Conservation (phyloP, 2,797 vertebrate genomes). For the Liasis olivaceus region DNA sequence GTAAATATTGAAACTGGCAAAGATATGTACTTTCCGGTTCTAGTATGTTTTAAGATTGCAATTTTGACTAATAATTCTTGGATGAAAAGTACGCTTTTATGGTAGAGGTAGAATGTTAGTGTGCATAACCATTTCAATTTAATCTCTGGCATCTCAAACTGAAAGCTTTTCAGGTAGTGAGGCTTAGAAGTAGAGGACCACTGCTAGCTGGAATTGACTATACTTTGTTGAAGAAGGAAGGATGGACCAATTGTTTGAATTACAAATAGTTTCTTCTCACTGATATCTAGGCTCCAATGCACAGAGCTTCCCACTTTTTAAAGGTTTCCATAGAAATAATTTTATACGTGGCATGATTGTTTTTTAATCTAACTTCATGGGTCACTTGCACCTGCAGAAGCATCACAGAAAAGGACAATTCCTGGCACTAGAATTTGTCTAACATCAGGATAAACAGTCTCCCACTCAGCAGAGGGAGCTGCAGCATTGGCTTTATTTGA, state of each 20-base stretch:
- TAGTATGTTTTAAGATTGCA: not conserved
- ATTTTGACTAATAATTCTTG: not conserved
- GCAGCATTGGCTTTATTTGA: not conserved
- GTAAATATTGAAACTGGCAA: not conserved
- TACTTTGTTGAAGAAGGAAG: not conserved
- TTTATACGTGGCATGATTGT: not conserved
- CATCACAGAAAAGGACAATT: not conserved
- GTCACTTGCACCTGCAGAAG: not conserved
- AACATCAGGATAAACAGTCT: not conserved
- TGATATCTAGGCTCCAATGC: not conserved
- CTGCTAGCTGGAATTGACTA: not conserved
- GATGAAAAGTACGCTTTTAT: not conserved
- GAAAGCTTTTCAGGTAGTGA: not conserved
- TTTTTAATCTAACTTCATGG: not conserved
- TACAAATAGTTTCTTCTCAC: not conserved
- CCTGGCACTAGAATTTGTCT: not conserved
- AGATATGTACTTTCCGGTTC: not conserved
- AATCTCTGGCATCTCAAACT: not conserved
- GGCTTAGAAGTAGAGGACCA: not conserved
- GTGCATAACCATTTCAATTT: not conserved
- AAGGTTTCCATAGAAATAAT: not conserved
- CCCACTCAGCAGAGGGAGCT: not conserved
- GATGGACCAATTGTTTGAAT: not conserved
- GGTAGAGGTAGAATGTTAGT: not conserved
- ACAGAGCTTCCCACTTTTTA: not conserved